Conservation (phyloP, 2,888 invertebrate genomes). For the Stenoptilia bipunctidactyla region DNA sequence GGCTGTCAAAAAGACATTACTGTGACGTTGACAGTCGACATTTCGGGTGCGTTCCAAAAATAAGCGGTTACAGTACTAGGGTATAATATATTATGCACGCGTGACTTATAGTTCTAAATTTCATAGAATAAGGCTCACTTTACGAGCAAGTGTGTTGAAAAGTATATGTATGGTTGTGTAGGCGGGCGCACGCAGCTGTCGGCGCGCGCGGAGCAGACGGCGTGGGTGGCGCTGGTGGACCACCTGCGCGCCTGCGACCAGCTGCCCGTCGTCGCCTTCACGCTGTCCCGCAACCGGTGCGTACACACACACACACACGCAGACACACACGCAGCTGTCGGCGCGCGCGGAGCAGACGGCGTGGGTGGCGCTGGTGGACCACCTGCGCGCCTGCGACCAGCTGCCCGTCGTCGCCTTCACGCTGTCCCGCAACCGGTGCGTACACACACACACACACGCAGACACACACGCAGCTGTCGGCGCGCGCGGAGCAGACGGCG, state of each 20-base stretch:
- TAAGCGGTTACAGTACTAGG: too few species aligned
- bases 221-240: conserved; percentile 86
- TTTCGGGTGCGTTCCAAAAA: too few species aligned
- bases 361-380: conserved; percentile 86
- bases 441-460: too few species aligned
- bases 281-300: conserved; percentile 88
- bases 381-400: conserved; percentile 84
- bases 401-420: conserved; percentile 96
- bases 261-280: conserved; percentile 95
- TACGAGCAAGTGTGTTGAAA: not conserved
- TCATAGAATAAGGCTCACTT: too few species aligned
- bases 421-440: conserved; percentile 86
- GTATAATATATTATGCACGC: not conserved
- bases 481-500: conserved; percentile 86
- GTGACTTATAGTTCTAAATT: too few species aligned
- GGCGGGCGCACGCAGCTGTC: conserved; percentile 51
- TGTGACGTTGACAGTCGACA: too few species aligned
- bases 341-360: conserved; percentile 87
- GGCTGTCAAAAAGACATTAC: too few species aligned
- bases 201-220: conserved; percentile 82
- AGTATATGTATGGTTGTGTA: conserved; percentile 12
- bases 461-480: too few species aligned
- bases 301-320: too few species aligned
- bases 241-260: conserved; percentile 86
- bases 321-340: too few species aligned